Evolutionary conservation across 2,113 vertebrate genomes (phyloP), one percentile per base, ranked within the genome.

Genomic region (Cepphus grylle): DNA sequence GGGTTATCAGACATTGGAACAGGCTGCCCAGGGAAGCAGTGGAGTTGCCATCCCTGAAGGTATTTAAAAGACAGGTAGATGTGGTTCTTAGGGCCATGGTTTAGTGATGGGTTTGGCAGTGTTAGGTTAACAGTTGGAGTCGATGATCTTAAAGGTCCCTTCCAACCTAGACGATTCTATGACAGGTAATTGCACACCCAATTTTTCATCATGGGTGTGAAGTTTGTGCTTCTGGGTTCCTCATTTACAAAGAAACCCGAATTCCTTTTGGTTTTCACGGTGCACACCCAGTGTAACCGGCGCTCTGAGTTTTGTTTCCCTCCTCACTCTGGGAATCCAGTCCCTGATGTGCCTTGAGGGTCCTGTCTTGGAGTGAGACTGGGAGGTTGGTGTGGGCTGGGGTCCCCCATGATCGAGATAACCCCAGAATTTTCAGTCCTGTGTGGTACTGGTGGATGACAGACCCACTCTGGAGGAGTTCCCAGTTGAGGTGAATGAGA

Each of bases 291-390:
- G 20, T 11, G 16, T 50, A 55, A 49, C 36, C 0, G 4, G 9
- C 0, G 5, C 12, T 32, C 45, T 45, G 56, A 83, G 34, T 43
- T 69, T 59, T 15, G 23, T 45, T 88, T 58, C 14, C 32, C 17
- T 43, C 47, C 47, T 74, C 18, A 14, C 0, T 0, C 25, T 0
- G 0, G 20, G n/a, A 81, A 69, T 52, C 32, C 26, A 4, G 27
- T 11, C 23, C 58, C 36, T 56, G 19, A 29, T 29, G 18, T 32
- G 53, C 42, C 36, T 8, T 45, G 50, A 17, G 42, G 13, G 12
- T 77, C 63, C 16, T 59, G 71, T 30, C 1, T 4, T 2, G 9
- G 11, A 42, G 30, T 0, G 15, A 49, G n/a, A 55, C 30, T 0
- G 2, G 1, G 26, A 55, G 23, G 69, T 8, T 38, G 55, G 13